Evolutionary conservation across 2,888 invertebrate genomes (phyloP), one percentile per base, ranked within the genome.

Genomic region (Drosophila mettleri): DNA sequence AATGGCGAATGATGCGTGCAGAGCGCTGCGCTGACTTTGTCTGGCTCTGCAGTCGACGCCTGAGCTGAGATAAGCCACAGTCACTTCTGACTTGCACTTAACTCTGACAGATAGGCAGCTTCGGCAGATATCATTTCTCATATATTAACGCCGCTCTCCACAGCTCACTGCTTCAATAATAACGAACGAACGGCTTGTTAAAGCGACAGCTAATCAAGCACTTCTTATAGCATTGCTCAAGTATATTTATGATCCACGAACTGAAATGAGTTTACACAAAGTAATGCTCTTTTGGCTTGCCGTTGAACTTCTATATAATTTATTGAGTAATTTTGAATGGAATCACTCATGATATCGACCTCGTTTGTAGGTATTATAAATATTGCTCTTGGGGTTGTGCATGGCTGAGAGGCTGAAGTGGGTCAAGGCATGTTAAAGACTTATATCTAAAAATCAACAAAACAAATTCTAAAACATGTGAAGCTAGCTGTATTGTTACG

Each of bases 81-180:
- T 29, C 41, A 61, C 38, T 39, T 29, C 62, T 77, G 77, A 77
- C 78, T 78, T 77, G 77, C 78, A 74, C 51, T 71, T 78, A 29
- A 67, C 70, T 54, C 67, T 66, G 22, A 48, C 16, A n/a, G 51
- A 62, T 39, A 43, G 65, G 38, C 36, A 20, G 24, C 43, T 16
- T 43, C 27, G 20, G 29, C 9, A 29, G 48, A 53, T 34, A 64
- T 36, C n/a, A 34, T 39, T 45, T 58, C 49, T 57, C 36, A 51
- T 61, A 69, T 43, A 68, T 38, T 41, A 31, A 58, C 54, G 38
- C 18, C 22, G 24, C 53, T 46, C 41, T 20, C 29, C 33, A 41
- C 54, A 58, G 49, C 24, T 22, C 33, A 57, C 24, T 62, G 53
- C 36, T 5, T n/a, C 34, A 33, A 33, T 66, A 31, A 51, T 36